Evolutionary conservation across 2,113 vertebrate genomes (phyloP).

Genomic region (Oxyura jamaicensis): DNA sequence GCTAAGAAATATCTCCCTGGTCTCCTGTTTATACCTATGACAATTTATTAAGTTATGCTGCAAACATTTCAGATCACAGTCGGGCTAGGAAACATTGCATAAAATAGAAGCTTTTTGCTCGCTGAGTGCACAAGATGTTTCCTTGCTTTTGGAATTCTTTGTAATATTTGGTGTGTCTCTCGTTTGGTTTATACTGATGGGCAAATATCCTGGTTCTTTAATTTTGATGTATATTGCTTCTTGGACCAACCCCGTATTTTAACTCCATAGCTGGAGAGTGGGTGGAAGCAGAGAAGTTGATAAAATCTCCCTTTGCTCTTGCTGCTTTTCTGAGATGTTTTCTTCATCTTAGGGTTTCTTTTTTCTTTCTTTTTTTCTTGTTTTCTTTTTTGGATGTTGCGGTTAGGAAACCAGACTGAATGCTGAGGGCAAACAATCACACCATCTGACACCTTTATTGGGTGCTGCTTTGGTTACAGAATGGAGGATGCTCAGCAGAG

Average conservation of each 20-base stretch:
- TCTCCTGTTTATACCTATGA: background rate
- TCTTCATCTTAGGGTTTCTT: background rate
- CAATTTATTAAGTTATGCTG: constrained; percentile 7
- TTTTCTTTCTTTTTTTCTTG: background rate
- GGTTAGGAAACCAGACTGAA: background rate
- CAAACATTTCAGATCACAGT: background rate
- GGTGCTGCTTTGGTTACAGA: background rate
- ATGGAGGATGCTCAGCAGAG: background rate
- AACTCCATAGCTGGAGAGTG: background rate
- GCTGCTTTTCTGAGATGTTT: constrained; percentile 39
- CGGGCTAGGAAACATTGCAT: background rate
- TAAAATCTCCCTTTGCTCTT: constrained; percentile 21
- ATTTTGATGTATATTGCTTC: constrained; percentile 36
- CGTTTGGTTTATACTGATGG: background rate
- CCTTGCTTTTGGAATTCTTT: background rate
- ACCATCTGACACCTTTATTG: background rate
- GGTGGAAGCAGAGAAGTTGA: background rate
- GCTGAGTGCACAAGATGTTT: background rate
- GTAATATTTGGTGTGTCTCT: constrained; percentile 11
- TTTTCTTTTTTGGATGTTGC: background rate
- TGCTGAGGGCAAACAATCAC: background rate
- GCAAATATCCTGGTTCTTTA: constrained; percentile 47
- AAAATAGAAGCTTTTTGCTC: background rate
- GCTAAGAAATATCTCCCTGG: background rate
- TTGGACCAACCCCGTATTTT: constrained; percentile 15